These are phyloP conservation scores for Myotis myotis DNA, from an alignment of 2,797 vertebrate genomes.

Conservation along the genomic window DNA sequence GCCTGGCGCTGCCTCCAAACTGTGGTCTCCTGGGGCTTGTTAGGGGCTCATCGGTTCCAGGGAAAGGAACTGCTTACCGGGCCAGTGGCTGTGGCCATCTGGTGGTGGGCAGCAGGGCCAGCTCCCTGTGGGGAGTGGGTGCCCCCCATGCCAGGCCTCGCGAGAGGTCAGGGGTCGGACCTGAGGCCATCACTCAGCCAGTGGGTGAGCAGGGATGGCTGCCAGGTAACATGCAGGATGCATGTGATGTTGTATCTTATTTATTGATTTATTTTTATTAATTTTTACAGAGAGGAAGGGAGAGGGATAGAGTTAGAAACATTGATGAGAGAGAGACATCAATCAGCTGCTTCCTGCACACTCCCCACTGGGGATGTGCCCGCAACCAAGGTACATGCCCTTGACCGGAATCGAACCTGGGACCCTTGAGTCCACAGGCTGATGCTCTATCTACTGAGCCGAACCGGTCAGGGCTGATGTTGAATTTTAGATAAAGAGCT, in stretches of 20 bases:
- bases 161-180: not conserved
- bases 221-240: not conserved
- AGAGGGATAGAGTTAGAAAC: too few species aligned
- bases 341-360: too few species aligned
- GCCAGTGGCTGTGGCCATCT: not conserved
- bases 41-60: conserved; percentile 74
- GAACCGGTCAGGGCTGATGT: not conserved
- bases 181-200: not conserved
- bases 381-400: too few species aligned
- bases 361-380: too few species aligned
- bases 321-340: too few species aligned
- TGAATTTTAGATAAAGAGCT: not conserved
- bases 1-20: conserved; percentile 74
- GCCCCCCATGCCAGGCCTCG: not conserved
- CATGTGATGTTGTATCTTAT: not conserved
- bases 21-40: conserved; percentile 70
- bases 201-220: too few species aligned
- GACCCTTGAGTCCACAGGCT: too few species aligned
- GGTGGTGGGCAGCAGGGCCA: conserved; percentile 38
- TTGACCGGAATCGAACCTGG: too few species aligned
- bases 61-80: conserved; percentile 64
- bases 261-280: too few species aligned
- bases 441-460: too few species aligned
- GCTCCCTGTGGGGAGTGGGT: not conserved
- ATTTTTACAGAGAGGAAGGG: too few species aligned